Evolutionary conservation across 2,888 invertebrate genomes (phyloP).

Genomic region (Stenchaetothrips biformis): DNA sequence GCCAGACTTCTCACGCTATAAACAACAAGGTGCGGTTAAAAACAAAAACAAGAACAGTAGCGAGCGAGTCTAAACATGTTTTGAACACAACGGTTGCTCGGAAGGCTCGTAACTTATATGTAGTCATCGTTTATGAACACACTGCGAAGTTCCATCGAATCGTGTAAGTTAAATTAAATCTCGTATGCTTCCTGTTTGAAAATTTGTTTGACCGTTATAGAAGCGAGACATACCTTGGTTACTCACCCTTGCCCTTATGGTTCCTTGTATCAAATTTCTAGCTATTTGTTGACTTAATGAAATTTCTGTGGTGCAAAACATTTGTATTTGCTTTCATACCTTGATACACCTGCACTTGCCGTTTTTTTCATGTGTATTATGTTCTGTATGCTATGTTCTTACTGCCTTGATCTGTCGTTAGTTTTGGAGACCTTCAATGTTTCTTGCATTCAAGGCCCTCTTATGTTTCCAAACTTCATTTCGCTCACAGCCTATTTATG

Average conservation of each 20-base stretch:
- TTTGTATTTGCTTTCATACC: neutral
- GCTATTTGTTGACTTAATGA: neutral
- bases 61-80: slow-evolving; percentile 19
- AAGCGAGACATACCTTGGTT: neutral
- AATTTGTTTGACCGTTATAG: neutral
- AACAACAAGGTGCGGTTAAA: neutral
- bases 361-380: neutral
- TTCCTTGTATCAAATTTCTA: neutral
- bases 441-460: no score
- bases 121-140: neutral
- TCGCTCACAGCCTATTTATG: no score
- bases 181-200: neutral
- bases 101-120: neutral
- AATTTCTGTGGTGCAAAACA: neutral
- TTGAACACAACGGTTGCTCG: neutral
- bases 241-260: neutral
- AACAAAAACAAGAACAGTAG: neutral
- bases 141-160: neutral
- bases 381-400: no score
- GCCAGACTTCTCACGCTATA: neutral
- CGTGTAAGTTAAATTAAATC: neutral
- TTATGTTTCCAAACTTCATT: no score
- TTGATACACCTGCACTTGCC: neutral
- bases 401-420: no score
- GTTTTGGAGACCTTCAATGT: no score